Conservation (phyloP, 2,113 vertebrate genomes). For the Strix aluco region DNA sequence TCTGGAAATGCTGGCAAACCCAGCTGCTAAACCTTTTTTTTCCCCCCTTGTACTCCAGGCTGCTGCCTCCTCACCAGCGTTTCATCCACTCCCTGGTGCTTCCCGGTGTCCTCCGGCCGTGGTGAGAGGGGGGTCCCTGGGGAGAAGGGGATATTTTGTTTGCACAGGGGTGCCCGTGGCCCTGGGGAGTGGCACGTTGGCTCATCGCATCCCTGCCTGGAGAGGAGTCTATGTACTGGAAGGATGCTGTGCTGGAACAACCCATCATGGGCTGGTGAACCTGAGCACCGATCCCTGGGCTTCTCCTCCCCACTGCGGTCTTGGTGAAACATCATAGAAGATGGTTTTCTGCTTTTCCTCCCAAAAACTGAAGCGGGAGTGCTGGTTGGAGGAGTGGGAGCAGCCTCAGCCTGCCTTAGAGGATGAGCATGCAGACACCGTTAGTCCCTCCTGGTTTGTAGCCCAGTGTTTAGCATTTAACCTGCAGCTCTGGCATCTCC, state of each 20-base stretch:
- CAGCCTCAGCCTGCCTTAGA: background rate
- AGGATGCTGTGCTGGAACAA: background rate
- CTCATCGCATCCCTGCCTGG: background rate
- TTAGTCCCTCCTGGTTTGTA: background rate
- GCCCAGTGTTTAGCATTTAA: background rate
- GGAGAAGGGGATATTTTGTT: rapidly evolving
- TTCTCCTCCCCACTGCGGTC: too few relatives aligned
- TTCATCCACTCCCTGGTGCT: background rate
- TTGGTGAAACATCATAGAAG: background rate
- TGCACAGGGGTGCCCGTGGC: background rate
- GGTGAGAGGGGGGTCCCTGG: background rate
- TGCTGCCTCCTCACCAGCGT: background rate
- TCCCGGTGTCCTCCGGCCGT: background rate
- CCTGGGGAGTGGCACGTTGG: rapidly evolving
- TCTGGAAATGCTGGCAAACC: background rate
- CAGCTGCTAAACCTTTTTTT: background rate
- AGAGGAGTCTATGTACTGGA: background rate
- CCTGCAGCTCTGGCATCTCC: background rate
- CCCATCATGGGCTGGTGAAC: background rate
- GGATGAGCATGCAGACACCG: background rate
- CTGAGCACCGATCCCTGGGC: background rate
- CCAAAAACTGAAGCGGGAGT: background rate
- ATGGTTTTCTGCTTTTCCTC: background rate
- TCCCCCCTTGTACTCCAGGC: background rate
- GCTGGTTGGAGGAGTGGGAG: background rate